phyloP scores from a whole-genome alignment of 1,140 invertebrate species.

The Pantala flavescens region DNA sequence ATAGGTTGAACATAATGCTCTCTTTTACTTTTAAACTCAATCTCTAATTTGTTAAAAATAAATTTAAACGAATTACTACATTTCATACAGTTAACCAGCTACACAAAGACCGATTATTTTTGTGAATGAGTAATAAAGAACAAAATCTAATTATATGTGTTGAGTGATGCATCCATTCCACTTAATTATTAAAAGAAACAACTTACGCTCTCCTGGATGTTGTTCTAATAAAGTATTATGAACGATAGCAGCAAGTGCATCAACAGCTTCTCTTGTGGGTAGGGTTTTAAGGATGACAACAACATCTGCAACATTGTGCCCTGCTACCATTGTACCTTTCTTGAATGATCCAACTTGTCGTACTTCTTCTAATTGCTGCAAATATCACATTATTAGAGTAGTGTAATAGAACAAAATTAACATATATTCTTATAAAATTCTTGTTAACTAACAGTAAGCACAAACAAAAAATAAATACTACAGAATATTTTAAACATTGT shows the following conservation, averaged over 20 bases:
- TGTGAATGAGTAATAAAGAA: no score
- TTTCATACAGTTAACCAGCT: no score
- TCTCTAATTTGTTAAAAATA: no score
- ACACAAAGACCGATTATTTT: no score
- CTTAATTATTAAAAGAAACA: no score
- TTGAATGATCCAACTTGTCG: conserved; percentile 95
- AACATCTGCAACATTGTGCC: conserved; percentile 90
- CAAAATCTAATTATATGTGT: no score
- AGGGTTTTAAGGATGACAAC: conserved; percentile 97
- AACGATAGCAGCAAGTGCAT: conserved; percentile 81
- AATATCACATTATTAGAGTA: conserved; percentile 20
- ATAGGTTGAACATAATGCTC: no score
- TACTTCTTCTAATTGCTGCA: conserved; percentile 91
- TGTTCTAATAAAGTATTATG: conserved; percentile 63
- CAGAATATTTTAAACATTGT: conserved; percentile 13
- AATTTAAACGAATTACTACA: no score
- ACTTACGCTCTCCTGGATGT: conserved; percentile 40
- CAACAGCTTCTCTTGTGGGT: conserved; percentile 89
- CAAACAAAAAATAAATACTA: background rate
- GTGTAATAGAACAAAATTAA: conserved; percentile 19
- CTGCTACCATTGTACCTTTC: conserved; percentile 94
- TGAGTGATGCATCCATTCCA: no score
- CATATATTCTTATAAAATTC: conserved; percentile 14
- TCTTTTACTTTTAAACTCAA: no score
- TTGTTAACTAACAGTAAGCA: background rate